Percentiles rank a stretch among this genome's conserved stretches.
phyloP scores from a whole-genome alignment of 2,113 vertebrate genomes.

The Hemibagrus wyckioides region DNA sequence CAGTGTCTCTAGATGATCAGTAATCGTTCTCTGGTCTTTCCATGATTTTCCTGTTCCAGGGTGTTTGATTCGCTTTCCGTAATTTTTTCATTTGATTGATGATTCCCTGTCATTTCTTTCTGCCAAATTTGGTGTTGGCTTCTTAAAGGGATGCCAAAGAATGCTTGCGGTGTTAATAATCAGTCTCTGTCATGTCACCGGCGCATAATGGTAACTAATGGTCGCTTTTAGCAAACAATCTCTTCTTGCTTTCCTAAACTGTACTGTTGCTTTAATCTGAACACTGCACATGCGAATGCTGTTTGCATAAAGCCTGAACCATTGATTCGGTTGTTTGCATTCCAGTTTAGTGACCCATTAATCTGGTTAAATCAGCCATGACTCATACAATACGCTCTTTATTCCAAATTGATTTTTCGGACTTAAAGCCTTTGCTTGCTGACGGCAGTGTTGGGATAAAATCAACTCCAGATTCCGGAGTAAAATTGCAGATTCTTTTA shows the following conservation, averaged over 20 bases:
- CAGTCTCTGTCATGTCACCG: not conserved
- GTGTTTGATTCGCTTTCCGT: constrained; percentile 5
- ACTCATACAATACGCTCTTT: not conserved
- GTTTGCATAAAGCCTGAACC: not conserved
- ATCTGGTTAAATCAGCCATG: constrained; percentile 19
- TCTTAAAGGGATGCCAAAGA: not conserved
- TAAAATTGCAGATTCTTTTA: not conserved
- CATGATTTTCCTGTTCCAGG: not conserved
- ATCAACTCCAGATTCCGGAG: not conserved
- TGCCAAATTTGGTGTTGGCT: not conserved
- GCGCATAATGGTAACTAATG: not conserved
- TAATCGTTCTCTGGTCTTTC: constrained; percentile 6
- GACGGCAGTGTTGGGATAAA: not conserved
- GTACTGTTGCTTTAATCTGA: constrained; percentile 26
- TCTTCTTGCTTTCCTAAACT: not conserved
- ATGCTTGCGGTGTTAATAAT: not conserved
- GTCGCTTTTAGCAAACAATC: not conserved
- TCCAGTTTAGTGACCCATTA: constrained; percentile 19
- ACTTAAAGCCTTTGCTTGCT: not conserved
- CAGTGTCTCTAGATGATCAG: constrained; percentile 10
- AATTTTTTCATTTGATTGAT: not conserved
- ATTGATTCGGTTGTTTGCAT: constrained; percentile 1
- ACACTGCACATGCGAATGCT: not conserved
- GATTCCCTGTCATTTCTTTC: not conserved
- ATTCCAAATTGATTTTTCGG: not conserved